These are phyloP conservation scores for Schizopygopsis malacanthus DNA, from an alignment of 2,797 vertebrate species.

Conservation along the genomic window DNA sequence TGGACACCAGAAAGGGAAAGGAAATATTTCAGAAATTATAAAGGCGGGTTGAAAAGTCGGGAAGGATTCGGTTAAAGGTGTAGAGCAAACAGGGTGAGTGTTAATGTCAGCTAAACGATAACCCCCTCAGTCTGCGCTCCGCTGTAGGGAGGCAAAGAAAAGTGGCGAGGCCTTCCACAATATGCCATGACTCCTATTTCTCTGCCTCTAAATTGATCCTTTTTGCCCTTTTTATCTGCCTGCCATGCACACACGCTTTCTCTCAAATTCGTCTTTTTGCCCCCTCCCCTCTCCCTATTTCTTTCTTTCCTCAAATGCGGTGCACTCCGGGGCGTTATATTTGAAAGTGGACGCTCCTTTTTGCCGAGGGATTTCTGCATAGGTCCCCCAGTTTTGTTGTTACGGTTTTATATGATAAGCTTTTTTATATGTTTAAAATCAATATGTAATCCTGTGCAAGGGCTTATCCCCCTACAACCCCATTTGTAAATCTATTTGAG, in stretches of 20 bases:
- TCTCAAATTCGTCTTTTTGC: constrained; percentile 57
- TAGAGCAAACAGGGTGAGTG: constrained; percentile 40
- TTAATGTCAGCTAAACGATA: constrained; percentile 60
- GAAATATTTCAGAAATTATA: constrained; percentile 1
- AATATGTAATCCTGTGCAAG: constrained; percentile 99
- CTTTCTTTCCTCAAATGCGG: constrained; percentile 79
- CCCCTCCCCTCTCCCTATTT: constrained; percentile 51
- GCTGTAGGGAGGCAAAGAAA: constrained; percentile 69
- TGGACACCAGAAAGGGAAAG: background rate
- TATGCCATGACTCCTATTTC: constrained; percentile 81
- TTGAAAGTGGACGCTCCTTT: constrained; percentile 92
- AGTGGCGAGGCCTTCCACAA: constrained; percentile 56
- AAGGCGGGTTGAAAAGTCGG: constrained; percentile 30
- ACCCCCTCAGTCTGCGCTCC: constrained; percentile 65
- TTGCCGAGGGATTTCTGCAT: constrained; percentile 98
- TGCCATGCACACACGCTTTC: constrained; percentile 74
- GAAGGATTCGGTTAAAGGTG: constrained; percentile 48
- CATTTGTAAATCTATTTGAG: constrained; percentile 99
- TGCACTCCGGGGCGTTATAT: constrained; percentile 80
- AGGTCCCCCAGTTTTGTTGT: constrained; percentile 96
- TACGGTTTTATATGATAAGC: constrained; percentile 99
- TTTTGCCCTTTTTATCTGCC: constrained; percentile 81
- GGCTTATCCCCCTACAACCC: constrained; percentile 98
- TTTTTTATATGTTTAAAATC: constrained; percentile 99
- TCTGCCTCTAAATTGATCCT: constrained; percentile 89